Evolutionary conservation across 2,797 vertebrate genomes (phyloP), one percentile per base, ranked within the genome.

Genomic region (Lophotriccus pileatus): DNA sequence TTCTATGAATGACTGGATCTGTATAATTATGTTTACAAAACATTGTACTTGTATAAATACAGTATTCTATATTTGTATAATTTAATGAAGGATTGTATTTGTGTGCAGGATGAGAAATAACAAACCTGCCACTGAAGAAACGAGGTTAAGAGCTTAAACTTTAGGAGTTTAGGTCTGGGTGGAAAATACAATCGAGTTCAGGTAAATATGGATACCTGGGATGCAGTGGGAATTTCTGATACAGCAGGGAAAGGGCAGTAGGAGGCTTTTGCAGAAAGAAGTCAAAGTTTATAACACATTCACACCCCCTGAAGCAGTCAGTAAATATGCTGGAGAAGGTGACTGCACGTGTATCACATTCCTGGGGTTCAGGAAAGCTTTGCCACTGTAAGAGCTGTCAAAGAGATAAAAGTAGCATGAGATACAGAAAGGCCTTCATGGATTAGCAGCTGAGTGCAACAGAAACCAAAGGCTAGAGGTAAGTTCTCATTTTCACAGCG

Each of bases 261-360:
- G 34, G 64, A 20, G n/a, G 30, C 2, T 81, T 64, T 44, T 55
- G 22, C 43, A 75, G 68, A 21, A 72, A 62, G 30, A 81, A 90
- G 3, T 44, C 49, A 5, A 41, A 36, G 53, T 72, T 55, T 64
- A 1, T 58, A 62, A 50, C 0, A 0, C 15, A 9, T 55, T 92
- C 36, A 27, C 36, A 28, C 30, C 43, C 66, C 84, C 64, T 11
- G 20, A 88, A 88, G 69, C 50, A 64, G 27, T 18, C 53, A 53
- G 1, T 36, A 19, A 50, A n/a, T 55, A 12, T 27, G 19, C 3
- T n/a, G 62, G 69, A 72, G 69, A 56, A 78, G 37, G 41, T 18
- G 52, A 84, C 14, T 72, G 68, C 68, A 46, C 10, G 53, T 34
- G 44, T 41, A 56, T 73, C 74, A 10, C 63, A 8, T 52, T 47